phyloP scores from a whole-genome alignment of 2,888 invertebrate genomes.

The Lamellibrachia satsuma region DNA sequence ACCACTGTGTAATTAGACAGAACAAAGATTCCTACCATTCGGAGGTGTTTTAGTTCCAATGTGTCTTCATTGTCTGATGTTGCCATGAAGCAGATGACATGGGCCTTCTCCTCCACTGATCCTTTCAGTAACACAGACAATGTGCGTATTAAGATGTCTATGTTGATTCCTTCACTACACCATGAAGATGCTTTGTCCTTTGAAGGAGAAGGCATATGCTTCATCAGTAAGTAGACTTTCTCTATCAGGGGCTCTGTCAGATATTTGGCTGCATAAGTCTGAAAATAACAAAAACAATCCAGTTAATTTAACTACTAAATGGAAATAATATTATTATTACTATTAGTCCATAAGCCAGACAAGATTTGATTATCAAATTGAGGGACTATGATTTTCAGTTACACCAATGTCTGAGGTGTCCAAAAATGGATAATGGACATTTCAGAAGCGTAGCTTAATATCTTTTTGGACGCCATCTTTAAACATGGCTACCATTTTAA shows the following conservation, averaged over 20 bases:
- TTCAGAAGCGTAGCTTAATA: no score
- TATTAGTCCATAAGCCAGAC: neutral
- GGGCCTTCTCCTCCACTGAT: slow-evolving; percentile 21
- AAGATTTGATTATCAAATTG: no score
- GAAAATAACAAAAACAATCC: neutral
- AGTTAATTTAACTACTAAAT: neutral
- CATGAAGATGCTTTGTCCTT: neutral
- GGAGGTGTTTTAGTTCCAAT: neutral
- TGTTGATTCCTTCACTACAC: neutral
- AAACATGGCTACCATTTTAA: no score
- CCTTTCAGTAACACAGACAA: slow-evolving; percentile 25
- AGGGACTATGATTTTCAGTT: no score
- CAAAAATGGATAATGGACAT: no score
- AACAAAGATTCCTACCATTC: neutral
- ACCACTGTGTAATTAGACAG: neutral
- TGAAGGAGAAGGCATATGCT: neutral
- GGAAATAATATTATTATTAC: neutral
- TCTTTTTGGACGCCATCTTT: no score
- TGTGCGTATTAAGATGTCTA: neutral
- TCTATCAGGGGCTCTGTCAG: neutral
- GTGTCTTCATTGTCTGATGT: neutral
- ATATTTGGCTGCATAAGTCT: neutral
- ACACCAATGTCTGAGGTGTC: no score
- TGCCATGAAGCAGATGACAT: slow-evolving; percentile 22
- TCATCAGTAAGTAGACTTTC: neutral